Percentiles rank a stretch among this genome's conserved stretches.
Evolutionary conservation across 2,888 invertebrate genomes (phyloP).

Genomic region (Lepidocyrtoides sp.): DNA sequence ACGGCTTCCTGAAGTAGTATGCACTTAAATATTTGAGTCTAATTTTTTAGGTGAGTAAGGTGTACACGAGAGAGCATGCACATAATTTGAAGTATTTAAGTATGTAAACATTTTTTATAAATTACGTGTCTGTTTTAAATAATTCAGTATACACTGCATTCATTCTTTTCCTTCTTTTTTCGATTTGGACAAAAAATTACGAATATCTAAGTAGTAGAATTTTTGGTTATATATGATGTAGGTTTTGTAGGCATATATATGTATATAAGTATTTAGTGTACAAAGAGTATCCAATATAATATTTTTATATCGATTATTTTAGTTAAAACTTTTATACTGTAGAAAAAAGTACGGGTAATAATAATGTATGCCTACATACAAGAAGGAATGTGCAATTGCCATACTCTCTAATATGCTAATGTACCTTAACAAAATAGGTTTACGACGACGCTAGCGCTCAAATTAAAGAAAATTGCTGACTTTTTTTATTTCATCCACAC

Average conservation of each 20-base stretch:
- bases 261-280: neutral
- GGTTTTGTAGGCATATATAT: neutral
- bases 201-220: neutral
- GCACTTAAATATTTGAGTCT: constrained; percentile 7
- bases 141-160: neutral
- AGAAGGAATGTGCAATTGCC: constrained; percentile 4
- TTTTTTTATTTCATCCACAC: neutral
- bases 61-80: constrained; percentile 11
- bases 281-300: constrained; percentile 25
- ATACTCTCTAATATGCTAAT: neutral
- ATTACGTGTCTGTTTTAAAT: neutral
- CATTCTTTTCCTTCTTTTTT: neutral
- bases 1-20: neutral
- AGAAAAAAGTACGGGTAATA: too few species aligned
- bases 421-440: constrained; percentile 8
- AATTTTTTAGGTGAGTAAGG: neutral
- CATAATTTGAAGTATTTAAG: neutral
- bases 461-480: constrained; percentile 30
- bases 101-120: constrained; percentile 1
- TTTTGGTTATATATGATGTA: neutral
- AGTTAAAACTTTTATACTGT: neutral
- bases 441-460: neutral
- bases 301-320: neutral
- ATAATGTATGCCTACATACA: neutral
- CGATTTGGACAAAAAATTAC: constrained; percentile 27